A percentile compares a stretch with the other conserved stretches of the same genome.
These are phyloP conservation scores for Elephas maximus DNA, from an alignment of 2,113 vertebrate genomes.

Conservation along the genomic window DNA sequence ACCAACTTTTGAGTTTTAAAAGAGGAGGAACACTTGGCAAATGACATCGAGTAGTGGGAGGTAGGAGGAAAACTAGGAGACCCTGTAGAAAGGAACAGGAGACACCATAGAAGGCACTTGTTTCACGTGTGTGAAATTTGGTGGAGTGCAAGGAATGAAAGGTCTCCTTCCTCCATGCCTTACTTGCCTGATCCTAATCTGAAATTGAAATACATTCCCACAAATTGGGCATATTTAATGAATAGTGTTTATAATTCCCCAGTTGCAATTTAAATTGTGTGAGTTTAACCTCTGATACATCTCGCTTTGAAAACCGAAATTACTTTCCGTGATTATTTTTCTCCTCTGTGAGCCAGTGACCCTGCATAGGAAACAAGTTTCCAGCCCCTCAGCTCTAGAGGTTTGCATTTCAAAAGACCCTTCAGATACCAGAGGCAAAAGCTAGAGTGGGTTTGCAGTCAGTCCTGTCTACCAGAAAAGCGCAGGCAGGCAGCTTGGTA, in stretches of 20 bases:
- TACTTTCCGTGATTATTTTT: constrained; percentile 41
- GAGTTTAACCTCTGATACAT: constrained; percentile 63
- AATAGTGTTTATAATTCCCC: constrained; percentile 36
- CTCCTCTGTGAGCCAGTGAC: constrained; percentile 16
- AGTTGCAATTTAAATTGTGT: constrained; percentile 44
- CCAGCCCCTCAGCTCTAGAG: background rate
- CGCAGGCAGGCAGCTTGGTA: background rate
- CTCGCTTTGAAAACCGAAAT: constrained; percentile 61
- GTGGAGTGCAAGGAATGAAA: background rate
- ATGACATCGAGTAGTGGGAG: background rate
- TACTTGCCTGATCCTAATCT: background rate
- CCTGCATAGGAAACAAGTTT: constrained; percentile 57
- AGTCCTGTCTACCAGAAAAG: background rate
- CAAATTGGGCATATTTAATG: background rate
- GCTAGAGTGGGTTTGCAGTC: background rate
- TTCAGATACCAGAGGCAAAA: background rate
- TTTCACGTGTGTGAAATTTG: background rate
- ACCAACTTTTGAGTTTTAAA: background rate
- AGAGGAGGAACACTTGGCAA: background rate
- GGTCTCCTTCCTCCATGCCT: background rate
- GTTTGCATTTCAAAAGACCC: constrained; percentile 66
- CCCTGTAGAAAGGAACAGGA: rapidly evolving
- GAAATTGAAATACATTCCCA: background rate
- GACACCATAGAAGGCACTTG: rapidly evolving
- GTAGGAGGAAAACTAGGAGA: background rate